Evolutionary conservation across 1,140 invertebrate species (phyloP).

Genomic region (Antheraea pernyi): DNA sequence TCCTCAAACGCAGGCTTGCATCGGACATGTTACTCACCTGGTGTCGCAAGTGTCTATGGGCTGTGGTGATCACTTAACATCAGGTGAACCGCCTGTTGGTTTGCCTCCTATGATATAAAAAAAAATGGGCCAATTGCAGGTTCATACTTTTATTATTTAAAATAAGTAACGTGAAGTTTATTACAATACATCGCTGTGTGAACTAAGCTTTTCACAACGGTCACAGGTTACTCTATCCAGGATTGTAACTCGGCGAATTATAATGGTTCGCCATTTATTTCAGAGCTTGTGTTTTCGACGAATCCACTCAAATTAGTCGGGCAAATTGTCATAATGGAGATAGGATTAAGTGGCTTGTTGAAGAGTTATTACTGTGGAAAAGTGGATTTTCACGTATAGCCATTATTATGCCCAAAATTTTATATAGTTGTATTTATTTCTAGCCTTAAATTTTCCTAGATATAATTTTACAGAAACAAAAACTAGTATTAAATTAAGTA

Average conservation of each 20-base stretch:
- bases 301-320: slow-evolving; percentile 11
- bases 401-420: not conserved
- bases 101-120: no score
- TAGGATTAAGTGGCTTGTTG: slow-evolving; percentile 10
- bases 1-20: no score
- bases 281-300: not conserved
- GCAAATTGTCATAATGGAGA: slow-evolving; percentile 8
- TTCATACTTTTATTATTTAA: no score
- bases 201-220: not conserved
- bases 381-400: not conserved
- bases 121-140: no score
- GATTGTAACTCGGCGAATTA: slow-evolving; percentile 10
- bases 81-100: no score
- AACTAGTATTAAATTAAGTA: no score
- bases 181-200: no score
- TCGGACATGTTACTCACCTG: no score
- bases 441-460: not conserved
- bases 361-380: slow-evolving; percentile 10
- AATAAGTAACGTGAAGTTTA: no score
- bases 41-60: no score
- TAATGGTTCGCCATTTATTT: slow-evolving; percentile 12
- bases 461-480: not conserved
- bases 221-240: not conserved
- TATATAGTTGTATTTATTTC: not conserved
- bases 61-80: no score